phyloP scores from a whole-genome alignment of 2,113 vertebrate species.

The Zosterops hypoxanthus region DNA sequence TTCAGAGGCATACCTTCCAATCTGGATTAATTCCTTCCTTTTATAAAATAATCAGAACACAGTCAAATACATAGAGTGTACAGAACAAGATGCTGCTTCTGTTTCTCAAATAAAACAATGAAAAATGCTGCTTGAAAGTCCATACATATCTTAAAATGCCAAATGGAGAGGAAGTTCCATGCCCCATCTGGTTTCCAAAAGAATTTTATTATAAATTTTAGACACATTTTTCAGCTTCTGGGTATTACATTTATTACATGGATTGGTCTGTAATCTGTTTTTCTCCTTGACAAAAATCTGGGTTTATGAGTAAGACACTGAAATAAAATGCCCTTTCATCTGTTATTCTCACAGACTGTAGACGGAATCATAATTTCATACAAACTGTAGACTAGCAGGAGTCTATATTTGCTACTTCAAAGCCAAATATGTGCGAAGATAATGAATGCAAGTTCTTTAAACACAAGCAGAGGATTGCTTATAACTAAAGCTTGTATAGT shows the following conservation, averaged over 20 bases:
- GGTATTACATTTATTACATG: slow-evolving; percentile 4
- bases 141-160: background rate
- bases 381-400: background rate
- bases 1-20: background rate
- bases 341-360: background rate
- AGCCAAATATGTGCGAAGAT: slow-evolving; percentile 22
- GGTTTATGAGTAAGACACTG: slow-evolving; percentile 23
- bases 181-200: background rate
- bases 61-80: background rate
- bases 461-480: background rate
- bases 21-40: background rate
- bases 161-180: background rate
- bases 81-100: background rate
- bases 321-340: slow-evolving; percentile 32
- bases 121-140: background rate
- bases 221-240: slow-evolving; percentile 13
- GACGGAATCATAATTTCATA: slow-evolving; percentile 24
- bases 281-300: slow-evolving; percentile 13
- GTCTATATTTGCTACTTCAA: slow-evolving; percentile 11
- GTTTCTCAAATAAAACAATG: background rate
- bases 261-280: slow-evolving; percentile 38
- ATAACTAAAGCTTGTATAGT: background rate
- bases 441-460: slow-evolving; percentile 32
- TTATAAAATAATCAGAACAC: background rate
- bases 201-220: slow-evolving; percentile 19